phyloP scores from a whole-genome alignment of 2,113 vertebrate species.

The Sardina pilchardus region DNA sequence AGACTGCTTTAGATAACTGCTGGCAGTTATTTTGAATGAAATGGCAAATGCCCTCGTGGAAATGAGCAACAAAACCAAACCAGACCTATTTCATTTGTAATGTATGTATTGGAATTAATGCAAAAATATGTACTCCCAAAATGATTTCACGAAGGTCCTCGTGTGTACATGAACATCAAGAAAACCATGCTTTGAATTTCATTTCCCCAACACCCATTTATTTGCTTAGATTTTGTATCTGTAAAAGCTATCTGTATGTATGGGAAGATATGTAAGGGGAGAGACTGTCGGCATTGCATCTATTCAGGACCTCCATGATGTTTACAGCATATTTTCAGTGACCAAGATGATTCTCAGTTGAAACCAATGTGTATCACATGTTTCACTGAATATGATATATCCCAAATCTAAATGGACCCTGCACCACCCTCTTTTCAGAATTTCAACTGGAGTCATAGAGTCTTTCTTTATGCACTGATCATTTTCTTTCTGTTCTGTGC shows the following conservation, averaged over 20 bases:
- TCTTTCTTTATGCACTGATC: neutral
- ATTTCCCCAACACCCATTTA: constrained; percentile 56
- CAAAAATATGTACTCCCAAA: neutral
- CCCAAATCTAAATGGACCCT: neutral
- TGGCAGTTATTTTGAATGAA: constrained; percentile 66
- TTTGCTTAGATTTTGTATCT: neutral
- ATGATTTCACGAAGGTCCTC: neutral
- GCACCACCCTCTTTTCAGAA: neutral
- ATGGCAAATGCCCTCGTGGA: constrained; percentile 45
- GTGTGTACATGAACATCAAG: neutral
- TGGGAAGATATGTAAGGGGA: neutral
- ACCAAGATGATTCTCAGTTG: neutral
- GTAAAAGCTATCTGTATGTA: neutral
- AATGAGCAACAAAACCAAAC: constrained; percentile 35
- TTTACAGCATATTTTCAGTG: neutral
- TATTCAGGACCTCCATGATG: neutral
- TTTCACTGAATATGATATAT: neutral
- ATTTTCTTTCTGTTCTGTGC: neutral
- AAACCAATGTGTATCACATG: neutral
- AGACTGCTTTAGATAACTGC: constrained; percentile 64
- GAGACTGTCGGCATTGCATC: neutral
- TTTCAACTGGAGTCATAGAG: neutral
- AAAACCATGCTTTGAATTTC: neutral
- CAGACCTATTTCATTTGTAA: neutral
- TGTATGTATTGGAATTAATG: neutral